Conservation (phyloP, 2,797 vertebrate species). For the Pantherophis alleghaniensis region DNA sequence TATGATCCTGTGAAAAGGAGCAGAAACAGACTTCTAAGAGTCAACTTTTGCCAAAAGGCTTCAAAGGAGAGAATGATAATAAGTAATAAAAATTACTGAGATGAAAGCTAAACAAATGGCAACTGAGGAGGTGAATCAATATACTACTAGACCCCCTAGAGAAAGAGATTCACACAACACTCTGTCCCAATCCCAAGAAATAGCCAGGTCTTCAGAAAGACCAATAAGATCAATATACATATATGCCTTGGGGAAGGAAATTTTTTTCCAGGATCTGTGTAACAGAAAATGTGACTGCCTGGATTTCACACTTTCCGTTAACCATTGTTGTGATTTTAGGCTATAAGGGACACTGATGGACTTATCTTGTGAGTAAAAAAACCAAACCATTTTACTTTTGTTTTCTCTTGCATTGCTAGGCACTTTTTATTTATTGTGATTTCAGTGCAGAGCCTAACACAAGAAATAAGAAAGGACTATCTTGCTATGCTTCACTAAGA, state of each 20-base stretch:
- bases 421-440: slow-evolving; percentile 5
- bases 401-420: slow-evolving; percentile 4
- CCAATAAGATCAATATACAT: neutral
- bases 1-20: neutral
- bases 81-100: neutral
- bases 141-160: neutral
- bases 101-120: neutral
- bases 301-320: neutral
- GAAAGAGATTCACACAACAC: neutral
- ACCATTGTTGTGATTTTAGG: neutral
- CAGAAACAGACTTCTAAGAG: neutral
- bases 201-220: neutral
- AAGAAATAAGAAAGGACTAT: slow-evolving; percentile 32
- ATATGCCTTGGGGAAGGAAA: neutral
- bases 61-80: neutral
- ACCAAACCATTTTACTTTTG: neutral
- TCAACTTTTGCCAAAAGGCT: neutral
- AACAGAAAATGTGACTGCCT: neutral
- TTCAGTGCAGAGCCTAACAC: slow-evolving; percentile 18
- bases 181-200: neutral
- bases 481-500: neutral
- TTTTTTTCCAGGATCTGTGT: neutral
- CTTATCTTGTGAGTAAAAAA: neutral
- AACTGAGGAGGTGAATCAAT: neutral
- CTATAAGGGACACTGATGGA: neutral